A percentile compares a stretch with the other conserved stretches of the same genome.
Evolutionary conservation across 2,797 vertebrate species (phyloP).

Genomic region (Siniperca scherzeri): DNA sequence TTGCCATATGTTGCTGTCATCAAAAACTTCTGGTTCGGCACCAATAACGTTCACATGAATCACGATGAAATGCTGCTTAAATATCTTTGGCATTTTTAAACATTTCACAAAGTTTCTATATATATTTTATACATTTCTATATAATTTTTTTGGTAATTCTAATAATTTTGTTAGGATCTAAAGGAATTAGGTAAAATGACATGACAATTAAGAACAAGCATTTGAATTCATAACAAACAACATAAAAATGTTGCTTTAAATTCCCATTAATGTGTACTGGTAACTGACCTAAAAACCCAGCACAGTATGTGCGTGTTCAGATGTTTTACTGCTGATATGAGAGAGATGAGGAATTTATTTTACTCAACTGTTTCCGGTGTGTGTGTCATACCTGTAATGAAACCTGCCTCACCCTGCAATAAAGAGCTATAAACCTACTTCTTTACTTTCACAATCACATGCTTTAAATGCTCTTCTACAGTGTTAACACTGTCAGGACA

Average conservation of each 20-base stretch:
- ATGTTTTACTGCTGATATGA: slow-evolving; percentile 4
- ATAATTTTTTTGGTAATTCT: neutral
- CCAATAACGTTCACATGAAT: neutral
- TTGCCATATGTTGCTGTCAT: too few relatives aligned
- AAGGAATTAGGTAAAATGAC: neutral
- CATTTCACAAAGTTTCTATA: neutral
- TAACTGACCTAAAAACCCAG: neutral
- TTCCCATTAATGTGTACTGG: neutral
- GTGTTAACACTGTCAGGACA: neutral
- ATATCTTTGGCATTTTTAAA: neutral
- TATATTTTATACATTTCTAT: neutral
- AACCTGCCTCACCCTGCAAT: neutral
- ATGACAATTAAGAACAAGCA: neutral
- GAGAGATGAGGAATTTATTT: neutral
- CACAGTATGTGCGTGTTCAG: neutral
- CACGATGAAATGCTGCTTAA: neutral
- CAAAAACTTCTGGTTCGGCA: too few relatives aligned
- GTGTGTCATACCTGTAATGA: neutral
- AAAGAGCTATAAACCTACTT: slow-evolving; percentile 26
- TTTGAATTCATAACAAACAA: neutral
- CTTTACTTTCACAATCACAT: neutral
- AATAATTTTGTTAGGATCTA: too few relatives aligned
- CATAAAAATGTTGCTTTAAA: neutral
- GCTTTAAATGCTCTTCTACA: neutral
- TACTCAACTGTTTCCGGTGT: neutral